Percentiles rank a stretch among this genome's conserved stretches.
These are phyloP conservation scores for Lordiphosa stackelbergi DNA, from an alignment of 1,140 invertebrate genomes.

Conservation along the genomic window DNA sequence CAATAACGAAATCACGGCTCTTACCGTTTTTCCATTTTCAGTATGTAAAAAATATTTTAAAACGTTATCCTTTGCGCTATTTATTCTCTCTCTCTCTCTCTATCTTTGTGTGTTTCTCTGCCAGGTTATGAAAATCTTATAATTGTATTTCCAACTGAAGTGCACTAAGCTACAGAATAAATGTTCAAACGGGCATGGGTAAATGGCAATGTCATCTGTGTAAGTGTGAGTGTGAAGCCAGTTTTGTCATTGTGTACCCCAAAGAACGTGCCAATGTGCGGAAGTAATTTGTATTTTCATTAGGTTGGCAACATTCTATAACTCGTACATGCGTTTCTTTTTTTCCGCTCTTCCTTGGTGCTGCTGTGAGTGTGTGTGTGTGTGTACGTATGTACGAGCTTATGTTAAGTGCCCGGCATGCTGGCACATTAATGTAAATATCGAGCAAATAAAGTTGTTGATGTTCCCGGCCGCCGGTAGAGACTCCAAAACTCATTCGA, in stretches of 20 bases:
- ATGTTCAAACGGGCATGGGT: conserved; percentile 13
- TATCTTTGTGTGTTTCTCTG: neutral
- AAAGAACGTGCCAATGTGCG: conserved; percentile 53
- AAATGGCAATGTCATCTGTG: neutral
- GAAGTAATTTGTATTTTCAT: conserved; percentile 64
- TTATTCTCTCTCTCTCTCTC: too few species aligned
- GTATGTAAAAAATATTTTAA: too few species aligned
- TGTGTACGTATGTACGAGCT: conserved; percentile 30
- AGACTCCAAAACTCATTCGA: conserved; percentile 20
- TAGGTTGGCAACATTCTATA: conserved; percentile 44
- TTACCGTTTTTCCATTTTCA: too few species aligned
- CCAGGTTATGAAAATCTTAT: conserved; percentile 35
- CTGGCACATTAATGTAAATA: conserved; percentile 34
- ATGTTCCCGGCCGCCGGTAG: conserved; percentile 10
- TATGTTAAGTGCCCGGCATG: conserved; percentile 35
- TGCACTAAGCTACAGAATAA: conserved; percentile 20
- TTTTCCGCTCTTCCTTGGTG: neutral
- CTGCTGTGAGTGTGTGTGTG: neutral
- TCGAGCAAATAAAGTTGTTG: conserved; percentile 42
- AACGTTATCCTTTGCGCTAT: neutral
- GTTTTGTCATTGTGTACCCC: conserved; percentile 30
- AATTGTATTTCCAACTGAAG: conserved; percentile 36
- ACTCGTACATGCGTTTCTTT: conserved; percentile 18
- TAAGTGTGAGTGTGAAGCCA: conserved; percentile 1
- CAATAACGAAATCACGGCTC: too few species aligned